Evolutionary conservation across 1,140 invertebrate species (phyloP).

Genomic region (Diabrotica undecimpunctata): DNA sequence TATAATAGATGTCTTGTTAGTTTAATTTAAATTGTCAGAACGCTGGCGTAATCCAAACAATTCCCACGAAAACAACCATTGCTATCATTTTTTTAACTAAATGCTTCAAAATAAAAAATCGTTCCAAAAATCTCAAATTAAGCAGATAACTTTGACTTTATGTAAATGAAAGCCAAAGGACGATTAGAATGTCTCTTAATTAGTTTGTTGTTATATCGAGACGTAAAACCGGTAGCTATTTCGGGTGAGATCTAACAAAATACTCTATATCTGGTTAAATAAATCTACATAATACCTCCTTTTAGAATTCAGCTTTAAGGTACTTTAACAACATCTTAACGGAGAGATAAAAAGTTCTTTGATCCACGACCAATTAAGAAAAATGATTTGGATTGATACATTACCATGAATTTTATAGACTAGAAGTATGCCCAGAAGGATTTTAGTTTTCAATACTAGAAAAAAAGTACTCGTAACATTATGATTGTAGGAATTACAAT

Average conservation of each 20-base stretch:
- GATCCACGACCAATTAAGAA: too few species aligned
- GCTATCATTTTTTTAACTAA: not conserved
- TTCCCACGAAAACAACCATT: not conserved
- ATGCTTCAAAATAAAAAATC: not conserved
- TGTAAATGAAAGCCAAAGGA: not conserved
- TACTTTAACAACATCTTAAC: too few species aligned
- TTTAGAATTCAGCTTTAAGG: too few species aligned
- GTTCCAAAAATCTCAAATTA: not conserved
- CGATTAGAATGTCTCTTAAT: constrained; percentile 9
- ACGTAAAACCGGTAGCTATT: constrained; percentile 11
- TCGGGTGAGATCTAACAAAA: constrained; percentile 5
- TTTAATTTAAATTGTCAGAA: too few species aligned
- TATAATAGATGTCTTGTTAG: not conserved
- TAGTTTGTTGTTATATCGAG: not conserved
- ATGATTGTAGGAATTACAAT: too few species aligned
- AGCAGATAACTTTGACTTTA: not conserved
- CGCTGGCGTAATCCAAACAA: not conserved
- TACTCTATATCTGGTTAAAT: not conserved
- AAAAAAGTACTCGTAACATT: too few species aligned
- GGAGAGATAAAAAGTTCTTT: too few species aligned
- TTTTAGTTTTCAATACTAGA: too few species aligned
- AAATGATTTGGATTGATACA: too few species aligned
- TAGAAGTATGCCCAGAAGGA: too few species aligned
- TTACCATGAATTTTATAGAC: too few species aligned
- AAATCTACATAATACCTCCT: not conserved